Conservation (phyloP, 2,888 invertebrate genomes). For the Ennomos fuscantarius region DNA sequence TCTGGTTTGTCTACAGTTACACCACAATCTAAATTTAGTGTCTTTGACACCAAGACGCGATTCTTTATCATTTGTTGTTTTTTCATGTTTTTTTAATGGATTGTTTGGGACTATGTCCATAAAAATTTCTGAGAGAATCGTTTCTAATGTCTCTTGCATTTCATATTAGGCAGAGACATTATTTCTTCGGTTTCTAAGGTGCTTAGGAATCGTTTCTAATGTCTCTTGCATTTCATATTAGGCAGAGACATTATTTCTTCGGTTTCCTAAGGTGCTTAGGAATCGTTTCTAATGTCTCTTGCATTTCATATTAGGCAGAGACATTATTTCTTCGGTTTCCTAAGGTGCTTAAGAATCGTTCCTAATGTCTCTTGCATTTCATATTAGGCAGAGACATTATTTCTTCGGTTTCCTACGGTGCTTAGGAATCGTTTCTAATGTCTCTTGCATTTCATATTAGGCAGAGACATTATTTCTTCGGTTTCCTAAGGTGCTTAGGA, state of each 20-base stretch:
- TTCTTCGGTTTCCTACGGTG: too few species aligned
- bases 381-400: slow-evolving; percentile 7
- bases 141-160: slow-evolving; percentile 12
- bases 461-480: slow-evolving; percentile 1
- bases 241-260: slow-evolving; percentile 3
- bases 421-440: neutral
- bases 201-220: neutral
- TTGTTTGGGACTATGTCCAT: too few species aligned
- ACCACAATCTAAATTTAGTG: slow-evolving; percentile 15
- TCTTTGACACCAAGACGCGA: slow-evolving; percentile 2
- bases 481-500: too few species aligned
- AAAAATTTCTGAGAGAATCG: neutral
- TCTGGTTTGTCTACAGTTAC: slow-evolving; percentile 14
- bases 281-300: slow-evolving; percentile 4
- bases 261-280: too few species aligned
- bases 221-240: slow-evolving; percentile 12
- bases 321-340: neutral
- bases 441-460: slow-evolving; percentile 8
- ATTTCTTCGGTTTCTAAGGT: neutral
- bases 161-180: slow-evolving; percentile 11
- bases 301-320: slow-evolving; percentile 3
- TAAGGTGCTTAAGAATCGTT: neutral
- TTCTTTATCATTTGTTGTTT: slow-evolving; percentile 8
- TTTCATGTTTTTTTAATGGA: slow-evolving; percentile 4
- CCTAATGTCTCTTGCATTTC: slow-evolving; percentile 5